Percentiles rank a stretch among this genome's conserved stretches.
Conservation (phyloP, 2,797 vertebrate species). For the Rallus crepitans region DNA sequence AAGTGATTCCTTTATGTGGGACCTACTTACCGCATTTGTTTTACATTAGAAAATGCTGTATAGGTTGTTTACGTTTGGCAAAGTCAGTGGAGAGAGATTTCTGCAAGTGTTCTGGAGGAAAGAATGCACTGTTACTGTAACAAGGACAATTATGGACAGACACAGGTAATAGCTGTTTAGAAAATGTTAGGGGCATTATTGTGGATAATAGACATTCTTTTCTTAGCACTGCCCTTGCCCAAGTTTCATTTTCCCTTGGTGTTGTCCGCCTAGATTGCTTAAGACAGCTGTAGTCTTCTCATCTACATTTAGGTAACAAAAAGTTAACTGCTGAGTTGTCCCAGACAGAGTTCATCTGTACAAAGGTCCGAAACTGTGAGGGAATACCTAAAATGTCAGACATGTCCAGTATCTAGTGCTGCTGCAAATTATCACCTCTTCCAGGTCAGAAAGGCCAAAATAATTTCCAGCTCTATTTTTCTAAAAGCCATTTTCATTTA, state of each 20-base stretch:
- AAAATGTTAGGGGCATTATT: slow-evolving; percentile 41
- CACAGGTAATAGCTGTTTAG: slow-evolving; percentile 45
- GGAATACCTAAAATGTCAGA: slow-evolving; percentile 60
- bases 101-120: slow-evolving; percentile 19
- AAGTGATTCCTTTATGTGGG: slow-evolving; percentile 31
- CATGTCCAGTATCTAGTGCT: slow-evolving; percentile 13
- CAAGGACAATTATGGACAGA: slow-evolving; percentile 32
- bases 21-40: slow-evolving; percentile 7
- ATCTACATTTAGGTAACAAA: slow-evolving; percentile 25
- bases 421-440: slow-evolving; percentile 63
- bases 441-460: slow-evolving; percentile 72
- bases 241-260: neutral
- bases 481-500: slow-evolving; percentile 74
- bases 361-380: slow-evolving; percentile 36
- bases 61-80: slow-evolving; percentile 52
- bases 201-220: slow-evolving; percentile 8
- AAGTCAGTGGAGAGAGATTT: slow-evolving; percentile 16
- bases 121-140: neutral
- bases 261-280: neutral
- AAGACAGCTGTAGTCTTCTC: slow-evolving; percentile 16
- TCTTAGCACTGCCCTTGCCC: neutral
- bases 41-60: slow-evolving; percentile 42
- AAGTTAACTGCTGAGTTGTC: slow-evolving; percentile 26
- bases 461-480: slow-evolving; percentile 76
- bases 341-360: slow-evolving; percentile 7